Evolutionary conservation across 2,113 vertebrate species (phyloP).

Genomic region (Pseudorasbora parva): DNA sequence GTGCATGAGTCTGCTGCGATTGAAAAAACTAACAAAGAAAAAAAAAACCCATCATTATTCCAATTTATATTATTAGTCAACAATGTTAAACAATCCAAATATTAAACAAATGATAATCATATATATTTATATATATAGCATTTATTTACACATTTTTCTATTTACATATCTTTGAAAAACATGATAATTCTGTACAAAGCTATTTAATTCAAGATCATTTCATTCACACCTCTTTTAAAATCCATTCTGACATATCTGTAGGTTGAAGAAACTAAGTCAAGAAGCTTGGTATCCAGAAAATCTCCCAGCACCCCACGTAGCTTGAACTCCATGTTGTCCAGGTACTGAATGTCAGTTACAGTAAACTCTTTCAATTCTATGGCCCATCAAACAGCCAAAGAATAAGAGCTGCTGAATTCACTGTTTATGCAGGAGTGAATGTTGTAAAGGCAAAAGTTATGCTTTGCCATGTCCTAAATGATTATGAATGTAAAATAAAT

Average conservation of each 20-base stretch:
- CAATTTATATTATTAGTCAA: not conserved
- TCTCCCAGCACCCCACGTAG: slow-evolving; percentile 19
- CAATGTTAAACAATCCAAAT: not conserved
- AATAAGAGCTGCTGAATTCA: slow-evolving; percentile 9
- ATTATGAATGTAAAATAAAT: slow-evolving; percentile 60
- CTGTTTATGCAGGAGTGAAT: slow-evolving; percentile 5
- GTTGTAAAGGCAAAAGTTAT: slow-evolving; percentile 48
- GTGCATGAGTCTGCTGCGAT: not conserved
- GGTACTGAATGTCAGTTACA: slow-evolving; percentile 34
- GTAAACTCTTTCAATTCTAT: slow-evolving; percentile 10
- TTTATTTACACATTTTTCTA: slow-evolving; percentile 83
- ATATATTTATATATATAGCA: slow-evolving; percentile 64
- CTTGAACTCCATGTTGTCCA: slow-evolving; percentile 10
- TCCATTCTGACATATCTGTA: slow-evolving; percentile 57
- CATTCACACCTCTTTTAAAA: slow-evolving; percentile 63
- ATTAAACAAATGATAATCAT: slow-evolving; percentile 60
- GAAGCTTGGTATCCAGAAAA: slow-evolving; percentile 56
- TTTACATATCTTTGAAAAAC: slow-evolving; percentile 79
- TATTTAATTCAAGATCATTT: slow-evolving; percentile 69
- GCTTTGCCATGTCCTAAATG: slow-evolving; percentile 32
- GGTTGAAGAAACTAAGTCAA: slow-evolving; percentile 50
- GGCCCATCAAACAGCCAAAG: not conserved
- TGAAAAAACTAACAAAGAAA: not conserved
- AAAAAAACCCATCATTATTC: not conserved
- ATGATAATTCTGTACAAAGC: slow-evolving; percentile 74